These are phyloP conservation scores for Aplodontia rufa DNA, from an alignment of 2,113 vertebrate genomes.

Conservation along the genomic window DNA sequence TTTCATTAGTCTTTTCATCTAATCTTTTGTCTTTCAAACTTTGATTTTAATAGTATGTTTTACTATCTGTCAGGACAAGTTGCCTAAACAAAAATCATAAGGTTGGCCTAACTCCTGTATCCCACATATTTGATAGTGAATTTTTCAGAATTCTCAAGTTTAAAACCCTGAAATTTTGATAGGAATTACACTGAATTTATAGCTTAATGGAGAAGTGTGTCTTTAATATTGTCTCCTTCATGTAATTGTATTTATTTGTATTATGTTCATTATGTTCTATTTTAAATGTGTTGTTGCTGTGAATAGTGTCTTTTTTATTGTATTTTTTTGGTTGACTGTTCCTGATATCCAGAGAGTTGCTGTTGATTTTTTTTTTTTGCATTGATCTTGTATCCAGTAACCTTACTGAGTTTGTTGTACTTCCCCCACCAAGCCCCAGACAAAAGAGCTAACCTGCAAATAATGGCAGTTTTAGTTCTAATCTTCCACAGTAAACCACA, in stretches of 20 bases:
- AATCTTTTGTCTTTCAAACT: background rate
- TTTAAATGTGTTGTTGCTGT: background rate
- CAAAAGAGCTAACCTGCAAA: slow-evolving; percentile 10
- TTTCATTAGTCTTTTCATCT: background rate
- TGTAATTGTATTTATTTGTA: background rate
- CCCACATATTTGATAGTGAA: background rate
- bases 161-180: background rate
- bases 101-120: background rate
- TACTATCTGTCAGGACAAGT: background rate
- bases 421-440: background rate
- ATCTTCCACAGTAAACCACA: background rate
- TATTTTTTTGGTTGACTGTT: background rate
- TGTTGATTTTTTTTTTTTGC: background rate
- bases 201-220: background rate
- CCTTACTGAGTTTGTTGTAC: background rate
- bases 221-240: background rate
- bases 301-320: background rate
- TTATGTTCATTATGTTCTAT: no score
- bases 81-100: background rate
- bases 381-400: background rate
- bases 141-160: background rate
- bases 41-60: background rate
- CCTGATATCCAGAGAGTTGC: background rate
- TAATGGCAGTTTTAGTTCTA: slow-evolving; percentile 29
- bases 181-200: background rate